phyloP scores from a whole-genome alignment of 2,113 vertebrate genomes.

The Boleophthalmus pectinirostris region DNA sequence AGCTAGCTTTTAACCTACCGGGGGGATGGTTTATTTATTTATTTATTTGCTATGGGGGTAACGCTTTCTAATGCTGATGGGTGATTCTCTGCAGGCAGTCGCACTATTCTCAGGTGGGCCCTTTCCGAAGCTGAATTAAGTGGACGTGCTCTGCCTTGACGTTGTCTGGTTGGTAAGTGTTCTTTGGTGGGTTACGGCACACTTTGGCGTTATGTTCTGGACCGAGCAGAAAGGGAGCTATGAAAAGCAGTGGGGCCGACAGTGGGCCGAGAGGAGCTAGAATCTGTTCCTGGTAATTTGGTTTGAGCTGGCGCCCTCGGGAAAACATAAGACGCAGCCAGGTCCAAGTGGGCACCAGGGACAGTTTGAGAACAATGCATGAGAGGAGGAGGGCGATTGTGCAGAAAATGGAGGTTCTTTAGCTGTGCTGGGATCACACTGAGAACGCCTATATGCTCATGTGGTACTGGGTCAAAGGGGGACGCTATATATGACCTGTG shows the following conservation, averaged over 20 bases:
- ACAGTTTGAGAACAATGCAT: slow-evolving; percentile 59
- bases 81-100: slow-evolving; percentile 72
- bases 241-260: slow-evolving; percentile 57
- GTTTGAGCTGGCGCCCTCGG: slow-evolving; percentile 52
- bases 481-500: slow-evolving; percentile 21
- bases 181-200: slow-evolving; percentile 54
- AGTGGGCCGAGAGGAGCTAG: slow-evolving; percentile 34
- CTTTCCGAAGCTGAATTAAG: slow-evolving; percentile 76
- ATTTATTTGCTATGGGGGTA: slow-evolving; percentile 42
- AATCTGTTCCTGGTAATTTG: slow-evolving; percentile 57
- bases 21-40: slow-evolving; percentile 54
- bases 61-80: slow-evolving; percentile 78
- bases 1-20: slow-evolving; percentile 48
- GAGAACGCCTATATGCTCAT: slow-evolving; percentile 41
- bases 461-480: slow-evolving; percentile 12
- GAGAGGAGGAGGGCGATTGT: slow-evolving; percentile 34
- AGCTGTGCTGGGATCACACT: slow-evolving; percentile 24
- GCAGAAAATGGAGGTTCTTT: slow-evolving; percentile 25
- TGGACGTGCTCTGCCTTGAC: slow-evolving; percentile 67
- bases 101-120: slow-evolving; percentile 75
- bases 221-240: slow-evolving; percentile 62
- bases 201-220: slow-evolving; percentile 52
- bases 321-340: slow-evolving; percentile 50
- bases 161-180: slow-evolving; percentile 64
- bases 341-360: slow-evolving; percentile 52